Base-by-base conservation (phyloP, 1,140 invertebrate genomes). In the Neodiprion virginianus region DNA sequence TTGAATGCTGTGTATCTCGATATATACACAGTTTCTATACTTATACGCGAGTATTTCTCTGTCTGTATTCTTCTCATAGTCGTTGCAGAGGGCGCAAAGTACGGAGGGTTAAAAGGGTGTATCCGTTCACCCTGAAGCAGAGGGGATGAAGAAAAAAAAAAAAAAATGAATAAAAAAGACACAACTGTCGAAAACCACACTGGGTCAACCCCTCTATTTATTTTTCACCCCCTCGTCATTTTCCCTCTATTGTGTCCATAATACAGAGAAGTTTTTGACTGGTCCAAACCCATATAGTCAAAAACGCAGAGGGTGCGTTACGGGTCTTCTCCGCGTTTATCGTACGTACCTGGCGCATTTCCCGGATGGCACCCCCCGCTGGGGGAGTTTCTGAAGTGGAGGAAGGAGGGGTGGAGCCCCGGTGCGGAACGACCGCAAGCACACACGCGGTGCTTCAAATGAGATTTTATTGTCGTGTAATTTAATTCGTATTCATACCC, bases 401-500 rank as follows among this genome's bases (percentile, higher is more conserved):
- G n/a, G 53, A 17, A 14, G 53, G 28, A 21, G 17, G 11, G 53
- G 28, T 3, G 5, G 28, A 12, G 11, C 53, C 8, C 53, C 53
- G n/a, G n/a, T 17, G 11, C 53, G 53, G 53, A 61, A 61, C 4
- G n/a, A 61, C 53, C 53, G 53, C 53, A 61, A 61, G 11, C 53
- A 17, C 11, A 12, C 67, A 23, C 67, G 40, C 40, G 67, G 67
- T 3, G 23, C 67, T 69, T 21, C 10, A 69, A 69, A 69, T 23
- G 49, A 65, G 71, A 72, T 76, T 75, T 76, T 77, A 82, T 82
- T 81, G 81, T 82, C 75, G 23, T 69, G 71, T 77, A 82, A 82
- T 81, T 82, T 82, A 80, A 80, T 72, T 76, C 28, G 67, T 72
- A 80, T 81, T 82, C 81, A 79, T 47, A n/a, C 23, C 53, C 53